Base-by-base conservation (phyloP, 2,888 invertebrate species). In the Allacma fusca region DNA sequence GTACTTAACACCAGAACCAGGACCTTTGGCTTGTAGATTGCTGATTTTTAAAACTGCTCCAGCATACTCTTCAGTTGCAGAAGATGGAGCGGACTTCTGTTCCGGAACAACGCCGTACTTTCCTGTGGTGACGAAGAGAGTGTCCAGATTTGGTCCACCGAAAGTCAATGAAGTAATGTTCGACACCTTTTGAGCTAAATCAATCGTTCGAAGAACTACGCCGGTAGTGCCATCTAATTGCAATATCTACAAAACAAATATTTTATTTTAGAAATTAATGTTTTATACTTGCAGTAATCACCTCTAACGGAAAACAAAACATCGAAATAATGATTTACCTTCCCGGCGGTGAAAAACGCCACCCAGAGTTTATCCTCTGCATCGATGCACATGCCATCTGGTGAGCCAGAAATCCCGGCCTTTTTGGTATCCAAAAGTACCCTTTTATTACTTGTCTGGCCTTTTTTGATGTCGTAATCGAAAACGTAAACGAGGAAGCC, bases 321-420 rank as follows among this genome's bases (percentile, higher is more conserved):
- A n/a, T n/a, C n/a, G n/a, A n/a, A n/a, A n/a, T 50, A 50, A 12
- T 50, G 4, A 19, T 2, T 50, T 9, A 92, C 88, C 85, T 90
- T 89, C 9, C 90, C 89, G 0, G 91, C 93, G 81, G 90, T 90
- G 85, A 91, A 94, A 85, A 91, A 91, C 72, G 93, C 92, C 62
- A 94, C 89, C 92, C 93, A 94, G 7, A 94, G 88, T 86, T 92
- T 92, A 4, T 92, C 93, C 79, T 93, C 91, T 0, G 89, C 88
- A 87, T 94, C 94, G 76, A 93, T 92, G 80, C 93, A 92, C 92
- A 94, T 92, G 24, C 93, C 93, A 87, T 93, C 93, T 72, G 91
- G 91, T 82, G 91, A 88, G 1, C 91, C 91, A 9, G 88, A 86
- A 13, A 91, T 86, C 80, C 90, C 88, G 84, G 90, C 88, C 1